Evolutionary conservation across 2,113 vertebrate genomes (phyloP).

Genomic region (Centrocercus urophasianus): DNA sequence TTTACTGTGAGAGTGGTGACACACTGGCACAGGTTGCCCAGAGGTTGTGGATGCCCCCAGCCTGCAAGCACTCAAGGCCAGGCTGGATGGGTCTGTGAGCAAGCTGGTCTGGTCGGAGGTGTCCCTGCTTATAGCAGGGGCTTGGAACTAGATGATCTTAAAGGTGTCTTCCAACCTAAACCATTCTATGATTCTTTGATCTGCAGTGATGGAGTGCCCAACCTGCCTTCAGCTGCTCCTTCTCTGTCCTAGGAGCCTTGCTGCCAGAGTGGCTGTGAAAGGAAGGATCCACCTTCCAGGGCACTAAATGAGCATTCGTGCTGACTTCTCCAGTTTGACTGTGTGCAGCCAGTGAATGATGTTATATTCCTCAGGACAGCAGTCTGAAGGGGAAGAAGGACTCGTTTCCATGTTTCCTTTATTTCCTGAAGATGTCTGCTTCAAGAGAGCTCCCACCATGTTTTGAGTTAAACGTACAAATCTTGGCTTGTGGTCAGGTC

Average conservation of each 20-base stretch:
- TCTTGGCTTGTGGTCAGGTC: neutral
- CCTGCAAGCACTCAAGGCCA: no score
- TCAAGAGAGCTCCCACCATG: neutral
- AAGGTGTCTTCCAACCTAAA: no score
- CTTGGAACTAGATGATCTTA: no score
- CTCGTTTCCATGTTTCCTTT: neutral
- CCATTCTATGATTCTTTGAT: no score
- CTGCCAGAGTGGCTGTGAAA: neutral
- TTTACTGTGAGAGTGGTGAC: no score
- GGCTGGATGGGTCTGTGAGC: no score
- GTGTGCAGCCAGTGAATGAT: neutral
- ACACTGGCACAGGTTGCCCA: no score
- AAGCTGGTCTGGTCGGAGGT: no score
- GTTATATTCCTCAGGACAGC: neutral
- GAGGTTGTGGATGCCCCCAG: no score
- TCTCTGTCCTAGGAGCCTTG: neutral
- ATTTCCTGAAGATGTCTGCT: neutral
- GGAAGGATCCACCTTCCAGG: neutral
- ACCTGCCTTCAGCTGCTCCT: neutral
- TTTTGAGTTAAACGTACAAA: neutral
- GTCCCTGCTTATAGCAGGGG: no score
- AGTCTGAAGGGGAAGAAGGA: neutral
- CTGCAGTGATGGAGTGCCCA: neutral
- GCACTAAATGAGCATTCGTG: fast-evolving
- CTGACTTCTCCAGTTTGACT: neutral